Conservation (phyloP, 2,797 vertebrate genomes). For the Rhabdophis nuchalis region DNA sequence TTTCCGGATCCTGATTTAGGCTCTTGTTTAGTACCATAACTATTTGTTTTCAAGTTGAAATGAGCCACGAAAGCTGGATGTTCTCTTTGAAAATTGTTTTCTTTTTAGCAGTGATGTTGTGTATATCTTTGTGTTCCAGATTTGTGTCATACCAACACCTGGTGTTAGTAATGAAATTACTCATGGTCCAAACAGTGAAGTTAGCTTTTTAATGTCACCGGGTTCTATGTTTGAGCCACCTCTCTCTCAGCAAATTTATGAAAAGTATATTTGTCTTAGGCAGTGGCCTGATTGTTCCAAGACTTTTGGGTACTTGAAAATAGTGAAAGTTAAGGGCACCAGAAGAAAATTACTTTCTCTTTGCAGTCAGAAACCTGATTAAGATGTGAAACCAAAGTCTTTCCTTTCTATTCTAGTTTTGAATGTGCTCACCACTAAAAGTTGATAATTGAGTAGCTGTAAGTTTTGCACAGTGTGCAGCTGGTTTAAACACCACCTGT, state of each 20-base stretch:
- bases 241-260: not conserved
- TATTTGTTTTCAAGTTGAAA: not conserved
- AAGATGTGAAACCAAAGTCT: not conserved
- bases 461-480: not conserved
- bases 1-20: not conserved
- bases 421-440: not conserved
- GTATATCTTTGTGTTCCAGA: not conserved
- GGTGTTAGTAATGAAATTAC: not conserved
- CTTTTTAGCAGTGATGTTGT: not conserved
- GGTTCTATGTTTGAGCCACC: not conserved
- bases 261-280: constrained; percentile 1
- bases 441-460: not conserved
- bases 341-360: not conserved
- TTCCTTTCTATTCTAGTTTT: not conserved
- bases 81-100: not conserved
- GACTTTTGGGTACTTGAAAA: not conserved
- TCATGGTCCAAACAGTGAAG: not conserved
- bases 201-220: not conserved
- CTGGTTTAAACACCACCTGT: not conserved
- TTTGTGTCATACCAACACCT: not conserved
- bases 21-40: not conserved
- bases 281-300: not conserved
- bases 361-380: not conserved
- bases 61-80: not conserved
- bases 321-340: not conserved